Evolutionary conservation across 2,888 invertebrate species (phyloP), one percentile per base, ranked within the genome.

Genomic region (Parapristionchus giblindavisi): DNA sequence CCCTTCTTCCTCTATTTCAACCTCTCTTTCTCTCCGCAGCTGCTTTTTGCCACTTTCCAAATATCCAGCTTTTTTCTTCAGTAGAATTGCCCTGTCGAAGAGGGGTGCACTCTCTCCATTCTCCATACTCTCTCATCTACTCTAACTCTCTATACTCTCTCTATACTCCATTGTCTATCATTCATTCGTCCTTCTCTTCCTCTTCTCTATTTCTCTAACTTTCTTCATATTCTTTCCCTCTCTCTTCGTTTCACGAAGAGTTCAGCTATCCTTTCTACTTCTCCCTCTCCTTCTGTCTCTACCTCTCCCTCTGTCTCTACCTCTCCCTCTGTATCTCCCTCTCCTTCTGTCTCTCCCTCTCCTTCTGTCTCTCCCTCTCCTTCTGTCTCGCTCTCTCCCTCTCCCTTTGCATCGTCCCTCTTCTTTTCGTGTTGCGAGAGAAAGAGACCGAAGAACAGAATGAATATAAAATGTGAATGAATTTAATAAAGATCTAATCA

Each of bases 41-140:
- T 52, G 8, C 68, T 68, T 68, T 71, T 71, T 71, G 70, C 70
- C 70, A 71, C 70, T 71, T 71, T 71, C 70, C 70, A 71, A 71
- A 71, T 71, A 71, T 71, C 70, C 70, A 65, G 63, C 63, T 52
- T 38, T 56, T 71, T 71, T 71, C 56, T 54, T 54, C 56, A 40
- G 70, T 54, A n/a, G 70, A 71, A 71, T 71, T 54, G 70, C 40
- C 56, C 68, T 11, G 27, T n/a, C n/a, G n/a, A n/a, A n/a, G n/a
- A n/a, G n/a, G n/a, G n/a, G n/a, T n/a, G n/a, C n/a, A n/a, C n/a
- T n/a, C n/a, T n/a, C n/a, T n/a, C n/a, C n/a, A 24, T 24, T n/a
- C 56, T 6, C 56, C 56, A 14, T 24, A 54, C 56, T 54, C 6
- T 54, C 56, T 54, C 56, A n/a, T n/a, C 27, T 8, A 8, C 43